Conservation (phyloP, 2,797 vertebrate species). For the Agapornis canus region DNA sequence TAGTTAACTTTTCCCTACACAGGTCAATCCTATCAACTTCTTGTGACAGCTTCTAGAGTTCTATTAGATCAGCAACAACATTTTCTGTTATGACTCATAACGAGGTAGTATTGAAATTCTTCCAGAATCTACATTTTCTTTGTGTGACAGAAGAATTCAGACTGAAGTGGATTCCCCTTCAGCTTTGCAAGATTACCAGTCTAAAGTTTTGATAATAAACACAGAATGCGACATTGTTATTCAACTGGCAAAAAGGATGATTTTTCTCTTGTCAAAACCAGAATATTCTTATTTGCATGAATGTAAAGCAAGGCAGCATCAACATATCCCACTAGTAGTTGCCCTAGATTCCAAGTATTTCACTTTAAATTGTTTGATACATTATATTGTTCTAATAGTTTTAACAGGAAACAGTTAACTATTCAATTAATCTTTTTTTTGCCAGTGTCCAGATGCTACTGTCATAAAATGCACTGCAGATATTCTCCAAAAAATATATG, state of each 20-base stretch:
- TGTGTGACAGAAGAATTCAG: background rate
- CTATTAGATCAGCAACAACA: background rate
- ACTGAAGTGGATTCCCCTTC: background rate
- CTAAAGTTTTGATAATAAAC: background rate
- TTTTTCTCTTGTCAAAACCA: background rate
- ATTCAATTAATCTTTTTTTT: background rate
- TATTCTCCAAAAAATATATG: background rate
- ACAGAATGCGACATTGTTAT: background rate
- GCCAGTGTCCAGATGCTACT: background rate
- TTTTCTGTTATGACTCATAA: background rate
- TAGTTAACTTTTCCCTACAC: background rate
- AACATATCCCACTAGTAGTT: background rate
- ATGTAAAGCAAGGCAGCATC: background rate
- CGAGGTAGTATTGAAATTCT: background rate
- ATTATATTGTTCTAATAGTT: background rate
- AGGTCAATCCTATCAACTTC: background rate
- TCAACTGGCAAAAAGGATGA: background rate
- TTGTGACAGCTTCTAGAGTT: background rate
- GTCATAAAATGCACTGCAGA: background rate
- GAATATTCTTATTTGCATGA: background rate
- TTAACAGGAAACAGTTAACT: background rate
- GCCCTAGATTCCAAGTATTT: background rate
- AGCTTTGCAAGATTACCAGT: background rate
- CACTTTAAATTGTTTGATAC: background rate
- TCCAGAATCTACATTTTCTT: background rate